Evolutionary conservation across 2,888 invertebrate species (phyloP).

Genomic region (Ethmia dodecea): DNA sequence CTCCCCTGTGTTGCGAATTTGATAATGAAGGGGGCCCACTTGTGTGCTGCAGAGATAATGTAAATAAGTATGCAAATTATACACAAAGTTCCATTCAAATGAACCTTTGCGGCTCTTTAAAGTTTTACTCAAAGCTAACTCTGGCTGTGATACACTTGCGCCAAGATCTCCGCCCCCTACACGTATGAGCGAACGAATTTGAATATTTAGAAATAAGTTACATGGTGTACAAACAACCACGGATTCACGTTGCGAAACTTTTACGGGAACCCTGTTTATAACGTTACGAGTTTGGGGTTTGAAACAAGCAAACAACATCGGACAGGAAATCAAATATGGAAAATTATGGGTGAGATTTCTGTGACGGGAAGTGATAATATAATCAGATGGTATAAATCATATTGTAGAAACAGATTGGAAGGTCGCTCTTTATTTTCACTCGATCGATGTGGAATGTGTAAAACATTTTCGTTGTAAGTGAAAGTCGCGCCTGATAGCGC

Average conservation of each 20-base stretch:
- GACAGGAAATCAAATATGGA: background rate
- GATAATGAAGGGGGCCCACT: conserved; percentile 74
- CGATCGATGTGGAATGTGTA: conserved; percentile 38
- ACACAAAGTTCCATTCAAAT: conserved; percentile 71
- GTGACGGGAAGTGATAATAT: background rate
- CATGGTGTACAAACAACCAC: conserved; percentile 51
- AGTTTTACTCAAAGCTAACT: conserved; percentile 61
- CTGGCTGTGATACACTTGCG: conserved; percentile 36
- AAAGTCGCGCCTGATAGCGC: conserved; percentile 56
- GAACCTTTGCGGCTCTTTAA: conserved; percentile 70
- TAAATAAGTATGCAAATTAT: conserved; percentile 77
- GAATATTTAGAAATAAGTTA: conserved; percentile 52
- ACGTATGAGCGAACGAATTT: conserved; percentile 30
- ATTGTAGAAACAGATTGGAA: conserved; percentile 5
- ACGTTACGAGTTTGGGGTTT: conserved; percentile 29
- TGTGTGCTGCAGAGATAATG: conserved; percentile 76
- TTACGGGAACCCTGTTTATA: conserved; percentile 45
- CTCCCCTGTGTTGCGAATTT: conserved; percentile 67
- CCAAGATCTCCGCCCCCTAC: conserved; percentile 29
- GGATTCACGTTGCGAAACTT: conserved; percentile 47
- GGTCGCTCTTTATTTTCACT: conserved; percentile 32
- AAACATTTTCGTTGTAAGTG: conserved; percentile 63
- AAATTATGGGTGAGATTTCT: background rate
- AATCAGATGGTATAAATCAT: no score
- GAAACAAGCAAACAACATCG: background rate